Evolutionary conservation across 2,797 vertebrate species (phyloP).

Genomic region (Balearica regulorum): DNA sequence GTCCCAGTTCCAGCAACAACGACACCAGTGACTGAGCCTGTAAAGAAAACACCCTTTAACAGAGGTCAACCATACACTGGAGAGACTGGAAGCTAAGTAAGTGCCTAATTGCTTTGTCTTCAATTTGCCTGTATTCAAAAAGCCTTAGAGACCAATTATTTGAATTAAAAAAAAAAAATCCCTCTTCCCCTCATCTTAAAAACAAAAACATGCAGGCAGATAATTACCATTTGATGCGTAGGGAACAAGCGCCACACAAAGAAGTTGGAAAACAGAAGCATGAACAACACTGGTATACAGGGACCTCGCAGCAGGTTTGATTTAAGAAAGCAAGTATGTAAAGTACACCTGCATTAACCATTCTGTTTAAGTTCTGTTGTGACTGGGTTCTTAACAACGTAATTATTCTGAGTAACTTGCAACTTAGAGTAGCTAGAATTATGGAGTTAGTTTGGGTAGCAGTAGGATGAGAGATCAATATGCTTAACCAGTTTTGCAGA

Average conservation of each 20-base stretch:
- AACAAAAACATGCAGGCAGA: neutral
- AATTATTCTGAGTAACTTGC: neutral
- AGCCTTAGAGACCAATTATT: constrained; percentile 20
- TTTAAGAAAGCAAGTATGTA: neutral
- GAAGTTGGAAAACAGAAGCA: neutral
- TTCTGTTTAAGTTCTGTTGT: neutral
- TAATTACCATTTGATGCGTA: neutral
- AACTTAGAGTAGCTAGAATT: neutral
- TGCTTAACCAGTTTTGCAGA: neutral
- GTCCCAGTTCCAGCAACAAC: neutral
- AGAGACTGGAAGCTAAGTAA: neutral
- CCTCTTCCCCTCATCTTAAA: neutral
- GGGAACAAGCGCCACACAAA: neutral
- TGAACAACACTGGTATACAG: neutral
- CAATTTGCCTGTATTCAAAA: neutral
- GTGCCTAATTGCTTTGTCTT: neutral
- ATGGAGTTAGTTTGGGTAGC: neutral
- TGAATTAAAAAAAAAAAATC: neutral
- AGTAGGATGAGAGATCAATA: neutral
- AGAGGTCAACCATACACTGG: neutral
- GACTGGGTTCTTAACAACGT: neutral
- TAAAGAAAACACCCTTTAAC: neutral
- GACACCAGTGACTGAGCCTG: neutral
- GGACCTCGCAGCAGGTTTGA: neutral
- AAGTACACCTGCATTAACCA: no score